Base-by-base conservation (phyloP, 2,113 vertebrate genomes). In the Empidonax alnorum region DNA sequence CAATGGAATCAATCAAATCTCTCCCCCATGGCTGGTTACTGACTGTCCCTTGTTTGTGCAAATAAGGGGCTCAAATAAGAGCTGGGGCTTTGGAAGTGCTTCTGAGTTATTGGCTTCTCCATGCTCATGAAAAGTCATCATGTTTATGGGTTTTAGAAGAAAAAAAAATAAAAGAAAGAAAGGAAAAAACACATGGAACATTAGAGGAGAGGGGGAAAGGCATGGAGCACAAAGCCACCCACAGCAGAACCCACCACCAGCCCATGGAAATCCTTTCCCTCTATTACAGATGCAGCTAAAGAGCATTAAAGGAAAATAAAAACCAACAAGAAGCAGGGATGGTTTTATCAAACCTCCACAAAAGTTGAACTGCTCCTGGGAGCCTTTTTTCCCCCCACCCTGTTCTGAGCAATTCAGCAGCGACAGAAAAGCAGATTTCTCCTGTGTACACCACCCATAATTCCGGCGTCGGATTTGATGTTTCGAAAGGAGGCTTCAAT, bases 101-200 rank as follows among this genome's bases (percentile, higher is more conserved):
- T 59, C 27, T 66, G 86, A 82, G 35, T 73, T 30, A 62, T 37
- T 73, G 89, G 72, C 77, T 81, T 84, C 83, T 52, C 86, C 68
- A 52, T 5, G 3, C 76, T 93, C 73, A 92, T 93, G 88, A 93
- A 94, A 97, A 94, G 96, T 94, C 90, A 90, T 95, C 65, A 4
- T 39, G 73, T 92, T 96, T 96, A 72, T 79, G 75, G 72, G 78
- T 47, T 59, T 33, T 25, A 74, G 71, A 62, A 79, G 42, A 3
- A 58, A 68, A 80, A 12, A 55, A 27, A 4, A 22, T 31, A 42
- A 33, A 46, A 46, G 5, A 6, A 5, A 20, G 53, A 12, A 44
- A 10, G 25, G 15, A 37, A 23, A 71, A 52, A 35, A 37, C 33
- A 8, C 0, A 0, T 71, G 59, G 72, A 12, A 27, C 14, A 41